Base-by-base conservation (phyloP, 37 sponge, comb jelly and placozoan species). In the Halisarca cf. caerulea region DNA sequence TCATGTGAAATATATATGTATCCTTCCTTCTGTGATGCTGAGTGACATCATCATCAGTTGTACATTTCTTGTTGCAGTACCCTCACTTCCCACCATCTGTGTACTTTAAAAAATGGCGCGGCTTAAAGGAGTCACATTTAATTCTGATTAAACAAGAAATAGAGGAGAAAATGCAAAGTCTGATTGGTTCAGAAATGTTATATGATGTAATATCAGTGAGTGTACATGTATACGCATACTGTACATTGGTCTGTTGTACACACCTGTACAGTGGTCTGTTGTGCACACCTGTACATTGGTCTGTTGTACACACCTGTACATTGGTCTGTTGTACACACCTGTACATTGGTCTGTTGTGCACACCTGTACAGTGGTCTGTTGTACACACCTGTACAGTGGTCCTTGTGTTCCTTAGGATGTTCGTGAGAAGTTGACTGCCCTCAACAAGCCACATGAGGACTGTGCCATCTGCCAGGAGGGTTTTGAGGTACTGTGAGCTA, bases 391-490 rank as follows among this genome's bases (percentile, higher is more conserved):
- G n/a, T n/a, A n/a, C n/a, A n/a, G n/a, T n/a, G n/a, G n/a, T n/a
- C n/a, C n/a, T n/a, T n/a, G n/a, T n/a, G 9, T 15, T 71, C 5
- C 32, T 5, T 37, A 85, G 86, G 77, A 27, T 66, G 72, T 88
- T 38, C 71, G 78, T 45, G 92, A 92, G 11, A 62, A 86, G n/a
- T 78, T 93, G 7, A 93, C 93, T 60, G 82, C 89, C 34, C 38
- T 89, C 73, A 93, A 93, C 78, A 68, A 77, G 14, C 93, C 93
- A 2, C 84, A 89, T 72, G 90, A 83, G 1, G 58, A 84, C 32
- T 93, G 93, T 89, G 81, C 93, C 41, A 59, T 89, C n/a, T 93
- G 93, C 42, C 87, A 81, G n/a, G 39, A n/a, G 30, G 25, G 35
- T 0, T 87, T 89, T 78, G 28, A 89, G 69, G 90, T 86, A 47